Evolutionary conservation across 1,140 invertebrate genomes (phyloP), one percentile per base, ranked within the genome.

Genomic region (Sinella curviseta): DNA sequence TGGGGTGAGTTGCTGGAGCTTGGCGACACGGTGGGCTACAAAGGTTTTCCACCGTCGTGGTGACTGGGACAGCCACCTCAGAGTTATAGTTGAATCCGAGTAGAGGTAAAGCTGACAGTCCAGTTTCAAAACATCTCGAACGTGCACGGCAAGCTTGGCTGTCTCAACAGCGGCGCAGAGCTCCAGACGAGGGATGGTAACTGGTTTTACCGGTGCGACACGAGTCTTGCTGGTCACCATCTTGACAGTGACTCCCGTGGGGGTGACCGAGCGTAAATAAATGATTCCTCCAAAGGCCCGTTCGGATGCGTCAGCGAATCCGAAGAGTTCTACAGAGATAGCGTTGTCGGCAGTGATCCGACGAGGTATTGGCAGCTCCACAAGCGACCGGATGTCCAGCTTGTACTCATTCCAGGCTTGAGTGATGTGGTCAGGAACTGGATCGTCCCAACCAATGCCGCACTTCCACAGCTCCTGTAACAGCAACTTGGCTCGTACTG

Each of bases 191-290:
- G 65, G 65, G n/a, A 70, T 8, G 4, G 65, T 8, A 3, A 31
- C 12, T 70, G 30, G 65, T 33, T 70, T 30, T n/a, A 70, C 2
- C 4, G 65, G 31, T 31, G 65, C 26, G 1, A 70, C 65, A 1
- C n/a, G 3, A 4, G 65, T 33, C n/a, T 70, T 70, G 24, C 65
- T 70, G 26, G 65, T 70, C 1, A 70, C 30, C 3, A 70, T 14
- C 2, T 30, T 3, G 1, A 70, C 31, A 12, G 12, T 8, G 60
- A 39, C n/a, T n/a, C 81, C 48, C 34, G 82, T 75, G 78, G 76
- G 17, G 77, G 84, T 86, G 12, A 85, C 73, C 80, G 57, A 33
- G 39, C 84, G 78, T 17, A 86, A 16, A 77, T 88, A n/a, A n/a
- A n/a, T n/a, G n/a, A n/a, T n/a, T n/a, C n/a, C n/a, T n/a, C n/a